Evolutionary conservation across 2,888 invertebrate genomes (phyloP), one percentile per base, ranked within the genome.

Genomic region (Metopia argyrocephala): DNA sequence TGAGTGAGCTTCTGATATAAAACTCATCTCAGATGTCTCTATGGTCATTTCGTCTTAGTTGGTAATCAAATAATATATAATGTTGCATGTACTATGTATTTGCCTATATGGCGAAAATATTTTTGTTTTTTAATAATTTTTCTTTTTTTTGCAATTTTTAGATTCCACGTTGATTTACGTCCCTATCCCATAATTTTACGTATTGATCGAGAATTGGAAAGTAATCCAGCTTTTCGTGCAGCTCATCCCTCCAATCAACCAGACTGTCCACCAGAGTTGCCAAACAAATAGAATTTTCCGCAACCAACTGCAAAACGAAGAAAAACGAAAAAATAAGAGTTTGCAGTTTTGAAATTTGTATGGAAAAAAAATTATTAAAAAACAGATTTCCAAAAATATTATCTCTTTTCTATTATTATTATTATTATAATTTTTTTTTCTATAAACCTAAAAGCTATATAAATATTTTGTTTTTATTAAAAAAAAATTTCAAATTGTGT

Each of bases 221-320:
- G 95, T 88, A 95, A 97, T 89, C 97, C 97, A 18, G 96, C 97
- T 4, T 98, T 98, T 91, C 93, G 96, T 83, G 95, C 95, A 28
- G 97, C 98, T 50, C 96, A 98, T 92, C 97, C 98, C 50, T 95
- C 95, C 84, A 94, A 94, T 86, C 98, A 98, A 92, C 97, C 97
- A 3, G 99, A 99, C 92, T 97, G 97, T 90, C 98, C 98, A 54
- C 96, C 96, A 6, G 96, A 96, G 94, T 94, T 85, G 94, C 95
- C 89, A 95, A 95, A 92, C 94, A 93, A 93, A 89, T 89, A 87
- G 87, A 89, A 88, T 87, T 89, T 88, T 78, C 87, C 88, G 88
- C 85, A 87, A 84, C 85, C 89, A 88, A 89, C 88, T 88, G 87
- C 88, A 86, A 88, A 89, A 78, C 89, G 89, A 83, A 87, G 88